Conservation (phyloP, 2,888 invertebrate species). For the Thecocarcelia acutangulata region DNA sequence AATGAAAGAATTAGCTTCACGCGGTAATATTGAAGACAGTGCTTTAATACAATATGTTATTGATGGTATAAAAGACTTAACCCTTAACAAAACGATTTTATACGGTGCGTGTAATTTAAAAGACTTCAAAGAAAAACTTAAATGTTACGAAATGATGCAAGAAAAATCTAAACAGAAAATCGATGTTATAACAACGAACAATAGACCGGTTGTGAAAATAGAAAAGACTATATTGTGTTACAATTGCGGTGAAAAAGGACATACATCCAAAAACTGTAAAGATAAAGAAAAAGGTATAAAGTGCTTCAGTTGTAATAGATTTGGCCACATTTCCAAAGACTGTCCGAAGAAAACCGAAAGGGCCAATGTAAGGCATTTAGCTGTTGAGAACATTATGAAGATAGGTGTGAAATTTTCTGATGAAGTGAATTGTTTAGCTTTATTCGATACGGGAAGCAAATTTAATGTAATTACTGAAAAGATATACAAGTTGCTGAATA, state of each 20-base stretch:
- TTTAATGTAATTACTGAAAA: background rate
- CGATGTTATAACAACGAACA: background rate
- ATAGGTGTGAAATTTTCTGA: too few relatives aligned
- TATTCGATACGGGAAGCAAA: too few relatives aligned
- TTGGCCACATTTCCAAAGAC: background rate
- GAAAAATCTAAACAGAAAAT: background rate
- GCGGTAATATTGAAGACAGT: too few relatives aligned
- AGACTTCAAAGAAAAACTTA: conserved; percentile 48
- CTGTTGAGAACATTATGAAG: too few relatives aligned
- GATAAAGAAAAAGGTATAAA: conserved; percentile 52
- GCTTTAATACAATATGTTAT: conserved; percentile 43
- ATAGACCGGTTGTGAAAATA: too few relatives aligned
- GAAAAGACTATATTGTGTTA: conserved; percentile 28
- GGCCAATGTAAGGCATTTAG: too few relatives aligned
- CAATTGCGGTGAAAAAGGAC: conserved; percentile 61
- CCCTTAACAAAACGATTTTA: conserved; percentile 40
- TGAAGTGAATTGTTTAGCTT: background rate
- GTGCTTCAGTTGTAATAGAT: conserved; percentile 36
- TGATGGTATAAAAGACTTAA: too few relatives aligned
- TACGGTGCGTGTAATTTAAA: conserved; percentile 36
- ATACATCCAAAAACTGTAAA: conserved; percentile 29
- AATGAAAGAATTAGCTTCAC: too few relatives aligned
- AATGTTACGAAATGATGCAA: conserved; percentile 46
- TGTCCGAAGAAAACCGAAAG: too few relatives aligned
- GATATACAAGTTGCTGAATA: background rate